These are phyloP conservation scores for Lordiphosa stackelbergi DNA, from an alignment of 1,140 invertebrate species.

Conservation along the genomic window DNA sequence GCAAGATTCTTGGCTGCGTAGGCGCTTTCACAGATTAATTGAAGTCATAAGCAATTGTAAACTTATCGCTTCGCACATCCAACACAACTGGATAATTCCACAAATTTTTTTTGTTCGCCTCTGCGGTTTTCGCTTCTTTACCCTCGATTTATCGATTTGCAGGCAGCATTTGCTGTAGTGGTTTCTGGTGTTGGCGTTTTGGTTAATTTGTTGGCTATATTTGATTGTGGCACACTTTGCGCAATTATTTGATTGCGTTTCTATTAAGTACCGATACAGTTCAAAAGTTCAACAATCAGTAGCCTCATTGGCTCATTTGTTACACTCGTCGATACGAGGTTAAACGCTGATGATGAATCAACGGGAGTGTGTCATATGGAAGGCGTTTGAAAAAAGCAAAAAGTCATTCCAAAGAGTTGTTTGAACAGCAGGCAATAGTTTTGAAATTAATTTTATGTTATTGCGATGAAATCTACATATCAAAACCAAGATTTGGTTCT, in stretches of 20 bases:
- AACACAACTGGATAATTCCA: conserved; percentile 46
- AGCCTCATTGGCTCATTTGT: conserved; percentile 49
- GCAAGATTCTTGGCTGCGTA: conserved; percentile 50
- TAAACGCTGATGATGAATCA: conserved; percentile 31
- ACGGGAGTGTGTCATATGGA: conserved; percentile 9
- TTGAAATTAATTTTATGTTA: too few species aligned
- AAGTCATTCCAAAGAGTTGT: too few species aligned
- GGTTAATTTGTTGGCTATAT: conserved; percentile 70
- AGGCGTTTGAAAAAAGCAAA: not conserved
- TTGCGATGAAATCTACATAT: too few species aligned
- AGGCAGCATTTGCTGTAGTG: conserved; percentile 26
- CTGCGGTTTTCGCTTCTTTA: conserved; percentile 29
- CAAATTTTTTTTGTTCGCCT: conserved; percentile 29
- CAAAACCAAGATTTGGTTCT: too few species aligned
- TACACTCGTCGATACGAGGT: conserved; percentile 34
- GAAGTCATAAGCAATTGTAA: conserved; percentile 76
- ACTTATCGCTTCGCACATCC: conserved; percentile 65
- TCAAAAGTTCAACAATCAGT: conserved; percentile 72
- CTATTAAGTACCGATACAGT: conserved; percentile 70
- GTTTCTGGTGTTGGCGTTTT: conserved; percentile 58
- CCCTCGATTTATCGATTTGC: conserved; percentile 45
- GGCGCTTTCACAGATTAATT: conserved; percentile 76
- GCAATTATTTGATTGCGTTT: conserved; percentile 75
- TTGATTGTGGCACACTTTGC: conserved; percentile 75
- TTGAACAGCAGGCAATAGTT: too few species aligned